Percentiles rank a stretch among this genome's conserved stretches.
phyloP scores from a whole-genome alignment of 2,113 vertebrate species.

The Bucco capensis region DNA sequence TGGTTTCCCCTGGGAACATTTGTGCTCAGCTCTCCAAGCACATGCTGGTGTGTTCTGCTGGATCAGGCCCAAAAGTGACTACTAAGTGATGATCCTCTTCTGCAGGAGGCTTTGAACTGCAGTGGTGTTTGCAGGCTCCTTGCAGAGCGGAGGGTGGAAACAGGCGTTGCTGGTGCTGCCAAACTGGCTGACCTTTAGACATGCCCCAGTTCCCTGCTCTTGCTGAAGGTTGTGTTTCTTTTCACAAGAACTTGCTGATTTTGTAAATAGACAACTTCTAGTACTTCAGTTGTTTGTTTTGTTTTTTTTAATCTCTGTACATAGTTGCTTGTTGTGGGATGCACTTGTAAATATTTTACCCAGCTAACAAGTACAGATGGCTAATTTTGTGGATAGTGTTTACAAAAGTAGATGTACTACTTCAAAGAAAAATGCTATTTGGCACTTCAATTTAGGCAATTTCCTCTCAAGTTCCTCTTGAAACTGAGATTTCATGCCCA shows the following conservation, averaged over 20 bases:
- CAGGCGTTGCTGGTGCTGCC: conserved; percentile 54
- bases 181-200: conserved; percentile 61
- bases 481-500: conserved; percentile 57
- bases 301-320: conserved; percentile 74
- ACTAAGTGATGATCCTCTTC: conserved; percentile 33
- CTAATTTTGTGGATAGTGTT: conserved; percentile 79
- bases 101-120: conserved; percentile 37
- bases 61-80: conserved; percentile 52
- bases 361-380: conserved; percentile 74
- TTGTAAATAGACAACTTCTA: conserved; percentile 70
- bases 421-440: conserved; percentile 73
- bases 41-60: not conserved
- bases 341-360: conserved; percentile 76
- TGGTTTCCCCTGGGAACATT: not conserved
- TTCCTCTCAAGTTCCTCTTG: conserved; percentile 67
- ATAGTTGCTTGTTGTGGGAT: conserved; percentile 76
- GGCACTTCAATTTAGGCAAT: conserved; percentile 67
- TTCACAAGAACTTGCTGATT: conserved; percentile 47
- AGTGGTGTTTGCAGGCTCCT: conserved; percentile 28
- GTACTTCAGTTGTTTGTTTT: too few relatives aligned
- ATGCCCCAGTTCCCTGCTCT: conserved; percentile 34
- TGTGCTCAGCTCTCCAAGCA: not conserved
- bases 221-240: conserved; percentile 66
- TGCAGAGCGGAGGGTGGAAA: conserved; percentile 22
- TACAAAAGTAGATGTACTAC: conserved; percentile 78